Base-by-base conservation (phyloP, 2,797 vertebrate species). In the Balearica regulorum region DNA sequence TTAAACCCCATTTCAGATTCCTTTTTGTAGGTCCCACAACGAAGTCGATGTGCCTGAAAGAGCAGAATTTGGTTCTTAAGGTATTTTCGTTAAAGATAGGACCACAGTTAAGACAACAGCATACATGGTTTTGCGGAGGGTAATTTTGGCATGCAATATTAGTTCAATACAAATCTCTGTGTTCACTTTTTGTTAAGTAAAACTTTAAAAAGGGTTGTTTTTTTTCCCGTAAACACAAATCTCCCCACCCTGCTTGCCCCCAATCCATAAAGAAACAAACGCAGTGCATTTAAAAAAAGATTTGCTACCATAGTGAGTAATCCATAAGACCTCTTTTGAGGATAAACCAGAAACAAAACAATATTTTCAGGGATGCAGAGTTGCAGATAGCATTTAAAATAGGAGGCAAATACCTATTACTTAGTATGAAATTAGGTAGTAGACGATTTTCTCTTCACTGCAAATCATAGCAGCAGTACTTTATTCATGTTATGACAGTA, bases 401-500 rank as follows among this genome's bases (percentile, higher is more conserved):
- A 72, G 77, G 70, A 82, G 48, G 31, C 90, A 65, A 91, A 43
- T 71, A 68, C 75, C 87, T 91, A 35, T 75, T 43, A 37, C 87
- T 85, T 41, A 55, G 77, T 62, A 92, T 94, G 83, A 92, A 89
- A 94, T 95, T 84, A 97, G 95, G 94, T 3, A 89, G 84, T 26
- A 79, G 61, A 92, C 83, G 89, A 81, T 90, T 77, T 94, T 86
- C 96, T 88, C 94, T 91, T 94, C 94, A 77, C 37, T 93, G 90
- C 96, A 94, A 95, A 97, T 97, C 95, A 96, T 41, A 94, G 94
- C 79, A 93, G 94, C 91, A 80, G 44, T 39, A 84, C 96, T 96
- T 95, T 88, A 97, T 94, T 98, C 97, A 76, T 97, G 97, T 97
- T 97, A 83, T 88, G 94, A 97, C 96, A 98, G 95, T 48, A 78